Evolutionary conservation across 2,888 invertebrate genomes (phyloP), one percentile per base, ranked within the genome.

Genomic region (Pecten maximus): DNA sequence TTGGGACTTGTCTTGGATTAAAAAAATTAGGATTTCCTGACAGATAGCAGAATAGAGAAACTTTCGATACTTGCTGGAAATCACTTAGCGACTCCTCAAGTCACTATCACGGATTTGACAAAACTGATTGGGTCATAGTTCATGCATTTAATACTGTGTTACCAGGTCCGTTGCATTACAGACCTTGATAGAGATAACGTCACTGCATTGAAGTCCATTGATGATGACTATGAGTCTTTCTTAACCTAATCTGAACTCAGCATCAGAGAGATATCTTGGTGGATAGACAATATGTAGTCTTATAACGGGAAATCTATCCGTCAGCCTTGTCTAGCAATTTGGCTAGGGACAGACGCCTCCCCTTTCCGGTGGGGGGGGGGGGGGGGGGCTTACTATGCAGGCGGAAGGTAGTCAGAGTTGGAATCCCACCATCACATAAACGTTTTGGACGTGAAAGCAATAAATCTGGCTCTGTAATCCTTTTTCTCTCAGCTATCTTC

Each of bases 1-100:
- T 91, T 93, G 91, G 93, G 93, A 19, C 89, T 92, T 89, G 87
- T 92, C n/a, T 54, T 92, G n/a, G 91, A 93, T 89, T 91, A 93
- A 8, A 91, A 91, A 19, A 40, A 40, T 40, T 93, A 87, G 54
- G 89, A 91, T 40, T 91, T 89, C 89, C 86, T 92, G n/a, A 89
- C 93, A 44, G 92, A 91, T 3, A 89, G 92, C 23, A 93, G 93
- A 60, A 28, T 93, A 23, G 4, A 89, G 8, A 92, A 92, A 86
- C 91, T 93, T 16, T 48, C 89, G 4, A 23, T 15, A 1, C 87
- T 87, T 39, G 92, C 91, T 16, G 40, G 50, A 35, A 2, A 19
- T 28, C 88, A 91, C 10, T 48, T 93, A 10, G 6, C 40, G 39
- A 39, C 39, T 6, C 1, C 54, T 0, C 15, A 6, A 6, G 90